Base-by-base conservation (phyloP, 35 echinoderm and acorn worm genomes). In the Eucidaris tribuloides region DNA sequence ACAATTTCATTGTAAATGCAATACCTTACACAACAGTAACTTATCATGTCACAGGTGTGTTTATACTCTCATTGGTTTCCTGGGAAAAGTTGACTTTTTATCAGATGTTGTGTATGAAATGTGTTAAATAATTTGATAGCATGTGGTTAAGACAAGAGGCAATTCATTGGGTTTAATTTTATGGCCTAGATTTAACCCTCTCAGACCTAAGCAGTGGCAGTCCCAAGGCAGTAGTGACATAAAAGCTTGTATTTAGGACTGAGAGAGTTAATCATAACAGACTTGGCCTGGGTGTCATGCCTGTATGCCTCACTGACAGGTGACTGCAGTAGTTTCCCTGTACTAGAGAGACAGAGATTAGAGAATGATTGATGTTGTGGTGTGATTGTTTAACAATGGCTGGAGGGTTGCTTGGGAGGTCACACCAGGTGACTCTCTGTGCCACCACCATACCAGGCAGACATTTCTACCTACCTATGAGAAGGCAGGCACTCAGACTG, bases 401-500 rank as follows among this genome's bases (percentile, higher is more conserved):
- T 36, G 37, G 22, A 44, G 41, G 38, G 68, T 64, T 34, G 7
- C 19, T 74, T 14, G 36, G 68, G 44, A 74, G 68, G 68, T 74
- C 68, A 74, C 28, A 35, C 34, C 24, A 74, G 68, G 68, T 74
- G 68, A 74, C 34, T 74, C 35, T 74, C 38, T 35, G 30, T 33
- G 64, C 38, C 64, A 68, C 64, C 19, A 2, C 3, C 40, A 74
- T 42, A 44, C 68, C 6, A 13, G 25, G 61, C 7, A 13, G 27
- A 64, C 28, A 13, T 34, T 64, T 32, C 61, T 34, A 32, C 41
- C 68, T 74, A 74, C 68, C 68, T 74, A 40, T 74, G 68, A 74
- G 68, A 74, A 74, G 24, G 41, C 68, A 74, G 44, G 44, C 44
- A 74, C 28, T n/a, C n/a, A 2, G 68, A 44, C 38, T 40, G 35